Evolutionary conservation across 2,797 vertebrate genomes (phyloP).

Genomic region (Echeneis naucrates): DNA sequence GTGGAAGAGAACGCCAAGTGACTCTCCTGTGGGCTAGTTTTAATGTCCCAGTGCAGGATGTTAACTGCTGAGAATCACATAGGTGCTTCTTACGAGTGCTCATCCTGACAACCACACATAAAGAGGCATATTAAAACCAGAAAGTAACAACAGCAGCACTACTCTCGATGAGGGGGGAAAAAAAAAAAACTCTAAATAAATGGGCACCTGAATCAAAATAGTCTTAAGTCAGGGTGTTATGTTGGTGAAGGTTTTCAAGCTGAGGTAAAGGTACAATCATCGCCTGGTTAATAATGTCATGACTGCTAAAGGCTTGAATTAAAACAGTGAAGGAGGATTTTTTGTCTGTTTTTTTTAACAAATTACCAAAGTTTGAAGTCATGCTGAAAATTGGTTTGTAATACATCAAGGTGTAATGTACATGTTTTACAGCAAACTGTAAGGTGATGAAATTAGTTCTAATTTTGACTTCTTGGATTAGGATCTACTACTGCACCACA

Average conservation of each 20-base stretch:
- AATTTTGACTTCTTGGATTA: conserved; percentile 2
- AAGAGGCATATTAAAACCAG: conserved; percentile 68
- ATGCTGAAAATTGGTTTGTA: conserved; percentile 10
- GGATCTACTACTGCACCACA: conserved; percentile 21
- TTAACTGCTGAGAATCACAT: conserved; percentile 77
- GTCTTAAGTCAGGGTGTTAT: conserved; percentile 22
- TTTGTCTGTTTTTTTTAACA: not conserved
- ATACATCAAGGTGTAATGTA: not conserved
- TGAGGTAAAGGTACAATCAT: conserved; percentile 24
- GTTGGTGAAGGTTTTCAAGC: conserved; percentile 21
- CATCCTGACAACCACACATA: conserved; percentile 66
- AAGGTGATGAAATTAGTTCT: conserved; percentile 24
- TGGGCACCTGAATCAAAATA: conserved; percentile 12
- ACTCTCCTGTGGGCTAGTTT: conserved; percentile 68
- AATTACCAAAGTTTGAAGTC: conserved; percentile 8
- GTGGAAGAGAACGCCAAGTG: conserved; percentile 53
- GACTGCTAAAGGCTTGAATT: conserved; percentile 21
- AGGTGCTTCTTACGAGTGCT: conserved; percentile 76
- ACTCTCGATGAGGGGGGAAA: conserved; percentile 6
- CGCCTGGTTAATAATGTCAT: conserved; percentile 23
- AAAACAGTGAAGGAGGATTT: not conserved
- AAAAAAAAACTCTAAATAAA: conserved; percentile 13
- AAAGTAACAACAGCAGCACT: conserved; percentile 62
- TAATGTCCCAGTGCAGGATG: conserved; percentile 68
- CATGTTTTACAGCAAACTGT: conserved; percentile 5